Conservation (phyloP, 2,888 invertebrate genomes). For the Scaptomyza cyrtandrae region DNA sequence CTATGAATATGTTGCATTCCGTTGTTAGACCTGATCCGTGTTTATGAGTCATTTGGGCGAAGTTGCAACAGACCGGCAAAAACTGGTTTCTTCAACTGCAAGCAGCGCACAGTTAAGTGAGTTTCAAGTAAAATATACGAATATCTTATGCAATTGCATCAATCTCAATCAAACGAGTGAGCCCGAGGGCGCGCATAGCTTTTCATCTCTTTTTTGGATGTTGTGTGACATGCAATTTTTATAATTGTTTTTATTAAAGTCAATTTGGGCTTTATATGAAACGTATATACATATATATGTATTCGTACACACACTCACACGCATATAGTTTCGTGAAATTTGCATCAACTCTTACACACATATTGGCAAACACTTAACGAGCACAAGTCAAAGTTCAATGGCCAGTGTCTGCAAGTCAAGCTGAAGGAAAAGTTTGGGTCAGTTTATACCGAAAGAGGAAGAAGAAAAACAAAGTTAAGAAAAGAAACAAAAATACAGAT, state of each 20-base stretch:
- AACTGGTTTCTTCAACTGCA: conserved; percentile 27
- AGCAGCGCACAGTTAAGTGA: not conserved
- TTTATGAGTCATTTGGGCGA: conserved; percentile 75
- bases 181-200: conserved; percentile 46
- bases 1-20: conserved; percentile 43
- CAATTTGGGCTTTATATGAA: conserved; percentile 20
- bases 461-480: not conserved
- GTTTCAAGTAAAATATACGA: conserved; percentile 66
- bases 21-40: conserved; percentile 47
- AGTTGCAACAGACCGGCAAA: conserved; percentile 51
- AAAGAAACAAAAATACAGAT: conserved; percentile 24
- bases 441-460: conserved; percentile 9
- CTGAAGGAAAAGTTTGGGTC: conserved; percentile 54
- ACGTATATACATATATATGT: too few relatives aligned
- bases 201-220: conserved; percentile 3
- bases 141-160: conserved; percentile 76
- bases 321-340: conserved; percentile 20
- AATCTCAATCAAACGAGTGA: conserved; percentile 68
- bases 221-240: conserved; percentile 70
- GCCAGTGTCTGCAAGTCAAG: conserved; percentile 50
- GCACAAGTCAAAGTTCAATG: conserved; percentile 63
- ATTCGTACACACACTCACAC: not conserved
- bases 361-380: conserved; percentile 30
- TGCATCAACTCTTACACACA: conserved; percentile 34
- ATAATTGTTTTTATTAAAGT: conserved; percentile 71